These are phyloP conservation scores for Phaenicophaeus curvirostris DNA, from an alignment of 2,797 vertebrate species.

Conservation along the genomic window DNA sequence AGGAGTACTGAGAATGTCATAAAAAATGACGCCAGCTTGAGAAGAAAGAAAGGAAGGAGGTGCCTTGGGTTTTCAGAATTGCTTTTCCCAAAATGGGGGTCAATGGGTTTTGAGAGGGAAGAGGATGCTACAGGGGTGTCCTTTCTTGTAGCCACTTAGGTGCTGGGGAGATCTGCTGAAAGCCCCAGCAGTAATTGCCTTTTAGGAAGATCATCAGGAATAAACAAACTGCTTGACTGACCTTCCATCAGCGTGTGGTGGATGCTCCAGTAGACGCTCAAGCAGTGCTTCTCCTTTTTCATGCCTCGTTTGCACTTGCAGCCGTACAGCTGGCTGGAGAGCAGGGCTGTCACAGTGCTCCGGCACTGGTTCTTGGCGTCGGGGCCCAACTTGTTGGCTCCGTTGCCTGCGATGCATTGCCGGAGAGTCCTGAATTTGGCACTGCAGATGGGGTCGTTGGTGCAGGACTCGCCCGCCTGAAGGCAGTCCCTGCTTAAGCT, in stretches of 20 bases:
- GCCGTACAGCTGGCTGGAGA: conserved; percentile 88
- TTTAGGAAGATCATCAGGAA: background rate
- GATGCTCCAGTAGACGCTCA: conserved; percentile 95
- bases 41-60: background rate
- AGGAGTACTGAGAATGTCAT: background rate
- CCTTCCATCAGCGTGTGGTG: conserved; percentile 91
- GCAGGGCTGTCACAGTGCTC: conserved; percentile 85
- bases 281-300: conserved; percentile 93
- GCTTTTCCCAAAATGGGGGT: background rate
- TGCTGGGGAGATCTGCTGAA: background rate
- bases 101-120: background rate
- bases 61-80: background rate
- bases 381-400: conserved; percentile 88
- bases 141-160: too few species aligned
- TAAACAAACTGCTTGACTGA: background rate
- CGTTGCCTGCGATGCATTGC: conserved; percentile 91
- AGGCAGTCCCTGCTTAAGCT: conserved; percentile 85
- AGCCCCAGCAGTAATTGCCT: background rate
- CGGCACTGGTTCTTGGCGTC: conserved; percentile 89
- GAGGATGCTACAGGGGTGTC: rapidly evolving
- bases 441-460: conserved; percentile 88
- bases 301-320: conserved; percentile 93
- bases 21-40: background rate
- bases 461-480: conserved; percentile 88
- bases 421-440: conserved; percentile 89